A percentile compares a stretch with the other conserved stretches of the same genome.
phyloP scores from a whole-genome alignment of 1,140 invertebrate species.

The Lycorma delicatula region DNA sequence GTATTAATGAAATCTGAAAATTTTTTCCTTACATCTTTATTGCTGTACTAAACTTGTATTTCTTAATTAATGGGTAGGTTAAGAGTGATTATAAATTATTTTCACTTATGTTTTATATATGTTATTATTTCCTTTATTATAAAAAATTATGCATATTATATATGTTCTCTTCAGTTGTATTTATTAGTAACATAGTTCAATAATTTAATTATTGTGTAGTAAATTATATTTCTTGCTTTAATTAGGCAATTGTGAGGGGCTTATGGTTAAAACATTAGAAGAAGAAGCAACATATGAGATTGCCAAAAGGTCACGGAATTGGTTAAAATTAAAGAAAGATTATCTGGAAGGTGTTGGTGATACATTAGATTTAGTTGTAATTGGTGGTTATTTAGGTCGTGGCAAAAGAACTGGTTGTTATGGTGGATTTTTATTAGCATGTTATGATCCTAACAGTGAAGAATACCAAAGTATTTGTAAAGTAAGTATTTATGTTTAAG shows the following conservation, averaged over 20 bases:
- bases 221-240: conserved; percentile 22
- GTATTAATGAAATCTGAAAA: too few species aligned
- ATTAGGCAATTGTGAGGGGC: conserved; percentile 88
- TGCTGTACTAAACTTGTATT: too few species aligned
- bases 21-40: too few species aligned
- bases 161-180: too few species aligned
- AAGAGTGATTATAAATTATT: too few species aligned
- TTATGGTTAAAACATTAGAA: conserved; percentile 97
- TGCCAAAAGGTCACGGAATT: conserved; percentile 92
- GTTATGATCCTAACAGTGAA: conserved; percentile 88
- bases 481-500: conserved; percentile 44
- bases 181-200: too few species aligned
- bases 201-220: too few species aligned
- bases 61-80: too few species aligned
- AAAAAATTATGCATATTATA: too few species aligned
- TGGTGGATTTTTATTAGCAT: conserved; percentile 95
- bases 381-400: conserved; percentile 89
- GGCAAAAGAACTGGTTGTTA: conserved; percentile 91
- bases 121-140: too few species aligned
- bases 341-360: conserved; percentile 93
- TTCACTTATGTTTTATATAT: too few species aligned
- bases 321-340: conserved; percentile 98
- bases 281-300: conserved; percentile 96
- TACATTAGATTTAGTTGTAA: conserved; percentile 89
- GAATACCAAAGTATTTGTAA: conserved; percentile 91